phyloP scores from a whole-genome alignment of 2,888 invertebrate genomes.

The Drosophila kambysellisi region DNA sequence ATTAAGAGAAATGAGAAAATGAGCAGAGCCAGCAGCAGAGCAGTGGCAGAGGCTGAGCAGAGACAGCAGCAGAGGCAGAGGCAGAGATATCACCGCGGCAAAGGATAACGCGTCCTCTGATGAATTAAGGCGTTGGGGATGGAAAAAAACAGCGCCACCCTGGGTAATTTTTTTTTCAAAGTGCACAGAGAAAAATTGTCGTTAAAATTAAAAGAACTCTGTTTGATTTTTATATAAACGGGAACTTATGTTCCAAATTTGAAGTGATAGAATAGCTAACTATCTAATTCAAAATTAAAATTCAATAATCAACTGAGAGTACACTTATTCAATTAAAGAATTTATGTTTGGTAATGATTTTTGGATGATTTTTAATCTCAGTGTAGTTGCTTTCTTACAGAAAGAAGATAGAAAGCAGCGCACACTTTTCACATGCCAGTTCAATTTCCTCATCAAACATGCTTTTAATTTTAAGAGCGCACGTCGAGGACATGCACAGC shows the following conservation, averaged over 20 bases:
- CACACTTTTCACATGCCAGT: slow-evolving; percentile 63
- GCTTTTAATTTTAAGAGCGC: slow-evolving; percentile 77
- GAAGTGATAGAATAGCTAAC: not conserved
- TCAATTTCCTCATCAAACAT: slow-evolving; percentile 79
- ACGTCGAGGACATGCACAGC: slow-evolving; percentile 62
- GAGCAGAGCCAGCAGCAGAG: slow-evolving; percentile 38
- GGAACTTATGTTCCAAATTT: not conserved
- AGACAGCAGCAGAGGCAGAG: slow-evolving; percentile 32
- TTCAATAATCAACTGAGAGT: too few relatives aligned
- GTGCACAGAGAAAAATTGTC: not conserved
- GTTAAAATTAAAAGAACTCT: not conserved
- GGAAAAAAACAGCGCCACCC: slow-evolving; percentile 54
- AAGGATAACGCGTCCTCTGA: slow-evolving; percentile 67
- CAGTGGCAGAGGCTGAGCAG: slow-evolving; percentile 46
- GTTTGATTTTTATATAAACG: not conserved
- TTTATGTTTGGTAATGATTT: too few relatives aligned
- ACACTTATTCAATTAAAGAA: too few relatives aligned
- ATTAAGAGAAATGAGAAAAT: slow-evolving; percentile 65
- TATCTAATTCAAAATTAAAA: too few relatives aligned
- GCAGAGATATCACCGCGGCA: slow-evolving; percentile 46
- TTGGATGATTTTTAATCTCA: not conserved
- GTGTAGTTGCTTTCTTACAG: slow-evolving; percentile 11
- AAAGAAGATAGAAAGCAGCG: slow-evolving; percentile 6
- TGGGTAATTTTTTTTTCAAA: slow-evolving; percentile 48
- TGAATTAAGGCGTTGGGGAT: slow-evolving; percentile 64